Conservation (phyloP, 2,888 invertebrate species). For the Drosophila longiperda region DNA sequence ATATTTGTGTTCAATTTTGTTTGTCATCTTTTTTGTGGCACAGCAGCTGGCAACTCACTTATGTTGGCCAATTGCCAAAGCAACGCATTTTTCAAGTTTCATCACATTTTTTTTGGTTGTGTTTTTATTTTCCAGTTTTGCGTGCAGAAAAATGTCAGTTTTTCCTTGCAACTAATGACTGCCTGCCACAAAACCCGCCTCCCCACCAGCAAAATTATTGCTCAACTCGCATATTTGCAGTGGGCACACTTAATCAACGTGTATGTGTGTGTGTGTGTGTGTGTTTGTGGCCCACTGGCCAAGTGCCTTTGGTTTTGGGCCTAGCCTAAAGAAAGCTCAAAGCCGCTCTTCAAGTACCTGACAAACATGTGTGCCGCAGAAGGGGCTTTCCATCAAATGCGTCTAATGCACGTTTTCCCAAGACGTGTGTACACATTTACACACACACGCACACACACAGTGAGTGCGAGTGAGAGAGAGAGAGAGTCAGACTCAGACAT, state of each 20-base stretch:
- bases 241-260: not conserved
- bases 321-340: slow-evolving; percentile 27
- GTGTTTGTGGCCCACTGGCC: slow-evolving; percentile 29
- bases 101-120: not conserved
- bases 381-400: slow-evolving; percentile 44
- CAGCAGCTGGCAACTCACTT: slow-evolving; percentile 20
- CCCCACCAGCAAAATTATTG: slow-evolving; percentile 9
- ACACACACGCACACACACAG: not conserved
- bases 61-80: slow-evolving; percentile 33
- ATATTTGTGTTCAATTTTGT: slow-evolving; percentile 49
- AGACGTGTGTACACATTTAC: slow-evolving; percentile 50
- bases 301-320: slow-evolving; percentile 24
- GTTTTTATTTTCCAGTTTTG: slow-evolving; percentile 29
- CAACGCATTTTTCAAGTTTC: slow-evolving; percentile 16
- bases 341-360: slow-evolving; percentile 13
- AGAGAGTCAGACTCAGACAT: not conserved
- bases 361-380: slow-evolving; percentile 26
- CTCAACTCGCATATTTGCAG: slow-evolving; percentile 30
- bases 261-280: not conserved
- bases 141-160: slow-evolving; percentile 49
- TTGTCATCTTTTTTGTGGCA: slow-evolving; percentile 38
- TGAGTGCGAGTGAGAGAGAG: not conserved
- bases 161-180: slow-evolving; percentile 31
- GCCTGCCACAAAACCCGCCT: not conserved
- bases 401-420: slow-evolving; percentile 47